Conservation (phyloP, 92 coral and sea anemone species). For the Desmophyllum pertusum region DNA sequence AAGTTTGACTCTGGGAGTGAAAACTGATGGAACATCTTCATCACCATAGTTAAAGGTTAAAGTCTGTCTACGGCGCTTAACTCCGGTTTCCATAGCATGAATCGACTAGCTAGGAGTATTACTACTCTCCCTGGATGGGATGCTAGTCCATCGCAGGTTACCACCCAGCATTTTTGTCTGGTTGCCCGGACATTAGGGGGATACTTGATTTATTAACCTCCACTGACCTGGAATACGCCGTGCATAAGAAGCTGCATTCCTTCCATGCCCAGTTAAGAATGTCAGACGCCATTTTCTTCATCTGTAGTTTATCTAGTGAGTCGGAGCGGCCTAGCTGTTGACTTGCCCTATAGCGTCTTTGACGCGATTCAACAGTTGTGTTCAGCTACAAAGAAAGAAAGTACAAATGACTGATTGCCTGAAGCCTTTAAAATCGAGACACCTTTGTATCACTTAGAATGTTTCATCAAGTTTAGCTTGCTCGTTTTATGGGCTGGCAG, state of each 20-base stretch:
- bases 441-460: neutral
- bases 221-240: slow-evolving; percentile 87
- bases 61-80: no score
- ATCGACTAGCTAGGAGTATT: no score
- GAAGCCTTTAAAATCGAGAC: no score
- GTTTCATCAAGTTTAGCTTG: neutral
- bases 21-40: no score
- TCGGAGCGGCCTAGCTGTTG: slow-evolving; percentile 88
- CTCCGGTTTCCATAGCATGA: no score
- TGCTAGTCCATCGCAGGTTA: no score
- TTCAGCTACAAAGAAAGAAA: slow-evolving; percentile 64
- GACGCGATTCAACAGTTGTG: slow-evolving; percentile 82
- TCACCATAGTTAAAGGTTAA: no score
- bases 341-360: slow-evolving; percentile 85
- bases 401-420: neutral
- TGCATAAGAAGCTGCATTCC: slow-evolving; percentile 93
- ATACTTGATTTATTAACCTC: neutral
- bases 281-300: slow-evolving; percentile 97
- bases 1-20: no score
- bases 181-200: no score
- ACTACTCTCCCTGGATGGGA: no score
- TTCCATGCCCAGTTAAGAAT: slow-evolving; percentile 89
- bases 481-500: neutral
- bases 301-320: slow-evolving; percentile 85
- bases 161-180: no score